Evolutionary conservation across 2,888 invertebrate genomes (phyloP).

Genomic region (Eulithis testata): DNA sequence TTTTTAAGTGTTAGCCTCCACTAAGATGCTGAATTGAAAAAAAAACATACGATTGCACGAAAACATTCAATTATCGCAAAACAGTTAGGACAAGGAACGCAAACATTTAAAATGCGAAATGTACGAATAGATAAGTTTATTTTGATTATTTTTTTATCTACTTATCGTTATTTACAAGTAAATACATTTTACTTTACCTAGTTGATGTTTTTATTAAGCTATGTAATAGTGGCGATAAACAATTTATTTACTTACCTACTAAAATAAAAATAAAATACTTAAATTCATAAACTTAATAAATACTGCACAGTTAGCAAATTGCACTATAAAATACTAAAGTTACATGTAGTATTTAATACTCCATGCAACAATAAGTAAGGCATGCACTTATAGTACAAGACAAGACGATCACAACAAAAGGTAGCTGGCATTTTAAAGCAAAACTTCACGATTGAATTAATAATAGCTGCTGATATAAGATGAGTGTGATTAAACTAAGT

Average conservation of each 20-base stretch:
- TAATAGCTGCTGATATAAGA: too few relatives aligned
- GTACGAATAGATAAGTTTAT: slow-evolving; percentile 49
- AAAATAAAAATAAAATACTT: slow-evolving; percentile 6
- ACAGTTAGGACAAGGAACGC: slow-evolving; percentile 39
- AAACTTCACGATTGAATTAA: background rate
- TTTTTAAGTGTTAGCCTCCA: background rate
- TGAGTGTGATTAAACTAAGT: too few relatives aligned
- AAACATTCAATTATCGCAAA: slow-evolving; percentile 17
- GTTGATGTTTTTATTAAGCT: slow-evolving; percentile 9
- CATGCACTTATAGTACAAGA: slow-evolving; percentile 57
- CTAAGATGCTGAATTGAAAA: background rate
- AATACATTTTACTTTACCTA: slow-evolving; percentile 21
- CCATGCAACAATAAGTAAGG: slow-evolving; percentile 52
- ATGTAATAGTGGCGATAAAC: slow-evolving; percentile 13
- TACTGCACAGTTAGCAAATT: slow-evolving; percentile 25
- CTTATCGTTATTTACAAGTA: slow-evolving; percentile 37
- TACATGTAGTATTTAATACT: slow-evolving; percentile 38
- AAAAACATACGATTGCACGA: slow-evolving; percentile 11
- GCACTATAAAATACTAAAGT: slow-evolving; percentile 22
- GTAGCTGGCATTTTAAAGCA: slow-evolving; percentile 7
- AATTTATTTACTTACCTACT: slow-evolving; percentile 4
- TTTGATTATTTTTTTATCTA: slow-evolving; percentile 33
- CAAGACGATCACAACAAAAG: slow-evolving; percentile 42
- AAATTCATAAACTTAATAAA: slow-evolving; percentile 20
- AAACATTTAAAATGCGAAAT: slow-evolving; percentile 48